Conservation (phyloP, 2,888 invertebrate genomes). For the Ptycholaimellus sp. region DNA sequence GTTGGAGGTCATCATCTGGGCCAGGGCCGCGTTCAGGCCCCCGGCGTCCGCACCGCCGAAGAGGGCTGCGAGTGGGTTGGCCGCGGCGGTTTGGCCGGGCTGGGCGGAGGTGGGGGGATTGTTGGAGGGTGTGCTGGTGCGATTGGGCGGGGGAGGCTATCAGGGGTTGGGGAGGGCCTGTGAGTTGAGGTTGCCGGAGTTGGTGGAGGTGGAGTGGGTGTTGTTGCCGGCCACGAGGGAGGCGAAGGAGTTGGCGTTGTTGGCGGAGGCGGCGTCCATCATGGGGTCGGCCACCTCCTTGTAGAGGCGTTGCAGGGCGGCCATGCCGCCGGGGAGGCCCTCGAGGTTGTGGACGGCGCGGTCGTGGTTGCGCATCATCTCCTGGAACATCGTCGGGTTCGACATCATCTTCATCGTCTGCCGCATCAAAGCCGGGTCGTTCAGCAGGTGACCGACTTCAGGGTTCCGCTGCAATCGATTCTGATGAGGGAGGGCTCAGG, state of each 20-base stretch:
- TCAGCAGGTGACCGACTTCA: conserved; percentile 77
- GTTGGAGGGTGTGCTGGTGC: too few relatives aligned
- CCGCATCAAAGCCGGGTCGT: conserved; percentile 22
- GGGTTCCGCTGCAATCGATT: conserved; percentile 54
- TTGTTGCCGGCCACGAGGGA: conserved; percentile 11
- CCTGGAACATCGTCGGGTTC: conserved; percentile 90
- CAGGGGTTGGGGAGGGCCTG: conserved; percentile 83
- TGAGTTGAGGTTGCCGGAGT: conserved; percentile 53
- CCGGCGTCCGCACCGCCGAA: too few relatives aligned
- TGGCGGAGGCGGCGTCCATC: conserved; percentile 74
- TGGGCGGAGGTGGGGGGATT: too few relatives aligned
- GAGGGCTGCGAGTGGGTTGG: too few relatives aligned
- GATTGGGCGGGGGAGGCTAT: too few relatives aligned
- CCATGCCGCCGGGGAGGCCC: conserved; percentile 50
- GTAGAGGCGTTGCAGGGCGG: conserved; percentile 80
- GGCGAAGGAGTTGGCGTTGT: conserved; percentile 60
- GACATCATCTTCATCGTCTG: conserved; percentile 74
- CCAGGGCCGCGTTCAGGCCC: too few relatives aligned
- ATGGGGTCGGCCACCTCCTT: conserved; percentile 91
- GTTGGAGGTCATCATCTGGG: too few relatives aligned
- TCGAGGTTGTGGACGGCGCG: conserved; percentile 75
- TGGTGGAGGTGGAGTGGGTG: too few relatives aligned
- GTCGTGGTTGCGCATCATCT: conserved; percentile 87
- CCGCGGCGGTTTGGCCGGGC: too few relatives aligned
- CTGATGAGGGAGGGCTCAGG: neutral